Evolutionary conservation across 2,797 vertebrate species (phyloP), one percentile per base, ranked within the genome.

Genomic region (Danio tinwini): DNA sequence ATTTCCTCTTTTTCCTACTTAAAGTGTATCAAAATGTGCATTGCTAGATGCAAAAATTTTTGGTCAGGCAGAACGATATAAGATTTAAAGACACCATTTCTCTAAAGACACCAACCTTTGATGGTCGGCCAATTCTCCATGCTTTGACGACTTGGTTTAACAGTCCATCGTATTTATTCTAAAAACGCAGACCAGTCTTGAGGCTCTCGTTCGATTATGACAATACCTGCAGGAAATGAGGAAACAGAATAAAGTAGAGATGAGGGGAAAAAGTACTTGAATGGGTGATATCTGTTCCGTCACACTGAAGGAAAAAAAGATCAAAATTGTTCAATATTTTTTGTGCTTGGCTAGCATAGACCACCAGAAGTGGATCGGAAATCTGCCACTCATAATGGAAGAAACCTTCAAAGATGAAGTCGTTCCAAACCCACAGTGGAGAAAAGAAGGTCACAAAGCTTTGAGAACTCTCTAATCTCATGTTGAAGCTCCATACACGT

Each of bases 111-210:
- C 50, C 61, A 68, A 65, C 52, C 45, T 47, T 64, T 65, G 8
- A 63, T 74, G 62, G 10, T 81, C 29, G 49, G 67, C 67, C 72
- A 73, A 80, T 76, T 76, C 76, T 82, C 68, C 73, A 83, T 17
- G 62, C 82, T 73, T 50, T 47, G 68, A 76, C 50, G 40, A 82
- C 56, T 76, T 81, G 76, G 74, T 85, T 81, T 80, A 85, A 83
- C 82, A 80, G 73, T 76, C 76, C 81, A 75, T 74, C 81, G 69
- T 37, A 56, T 63, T 37, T 73, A 79, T 73, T 83, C 81, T 62
- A 69, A 50, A 64, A 16, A 68, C 62, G 39, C 39, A 59, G 55
- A 76, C 3, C 12, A 49, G 50, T 47, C 42, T 49, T 5, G 50
- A 61, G 14, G 37, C 64, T 17, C 58, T 65, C 21, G 56, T 75